Percentiles rank a stretch among this genome's conserved stretches.
Conservation (phyloP, 2,113 vertebrate species). For the Notarius quadriscutis region DNA sequence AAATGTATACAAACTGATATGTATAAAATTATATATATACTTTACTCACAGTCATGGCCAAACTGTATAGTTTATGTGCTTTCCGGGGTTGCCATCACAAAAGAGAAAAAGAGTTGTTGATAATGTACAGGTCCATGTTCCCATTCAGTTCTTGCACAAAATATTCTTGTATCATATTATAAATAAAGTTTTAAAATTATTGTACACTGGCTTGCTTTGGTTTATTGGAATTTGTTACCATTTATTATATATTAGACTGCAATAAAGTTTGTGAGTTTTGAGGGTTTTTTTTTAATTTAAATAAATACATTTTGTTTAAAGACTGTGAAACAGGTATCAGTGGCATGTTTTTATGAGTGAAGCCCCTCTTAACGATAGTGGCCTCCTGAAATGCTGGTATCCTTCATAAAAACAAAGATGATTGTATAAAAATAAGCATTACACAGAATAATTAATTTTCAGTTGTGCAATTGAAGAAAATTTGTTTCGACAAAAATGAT, state of each 20-base stretch:
- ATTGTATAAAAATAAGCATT: too few species aligned
- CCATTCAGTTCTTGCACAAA: conserved; percentile 95
- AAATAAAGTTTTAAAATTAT: conserved; percentile 88
- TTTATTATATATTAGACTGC: background rate
- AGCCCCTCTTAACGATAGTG: background rate
- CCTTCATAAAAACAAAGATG: background rate
- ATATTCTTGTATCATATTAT: conserved; percentile 99
- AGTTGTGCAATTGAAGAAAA: too few species aligned
- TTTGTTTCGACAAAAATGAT: too few species aligned
- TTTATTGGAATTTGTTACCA: background rate
- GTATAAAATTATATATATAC: conserved; percentile 63
- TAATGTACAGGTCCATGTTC: conserved; percentile 81
- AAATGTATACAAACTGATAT: conserved; percentile 69
- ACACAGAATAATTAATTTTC: too few species aligned
- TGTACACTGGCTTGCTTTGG: conserved; percentile 48
- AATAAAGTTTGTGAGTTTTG: background rate
- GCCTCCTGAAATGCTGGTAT: background rate
- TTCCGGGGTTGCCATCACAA: conserved; percentile 69
- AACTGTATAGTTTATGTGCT: conserved; percentile 71
- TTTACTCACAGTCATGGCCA: conserved; percentile 77
- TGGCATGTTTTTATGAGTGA: background rate
- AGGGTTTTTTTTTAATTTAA: too few species aligned
- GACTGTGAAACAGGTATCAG: too few species aligned
- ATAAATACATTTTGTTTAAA: too few species aligned
- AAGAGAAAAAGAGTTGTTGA: conserved; percentile 80